phyloP scores from a whole-genome alignment of 1,140 invertebrate genomes.

The Eriosoma lanigerum region DNA sequence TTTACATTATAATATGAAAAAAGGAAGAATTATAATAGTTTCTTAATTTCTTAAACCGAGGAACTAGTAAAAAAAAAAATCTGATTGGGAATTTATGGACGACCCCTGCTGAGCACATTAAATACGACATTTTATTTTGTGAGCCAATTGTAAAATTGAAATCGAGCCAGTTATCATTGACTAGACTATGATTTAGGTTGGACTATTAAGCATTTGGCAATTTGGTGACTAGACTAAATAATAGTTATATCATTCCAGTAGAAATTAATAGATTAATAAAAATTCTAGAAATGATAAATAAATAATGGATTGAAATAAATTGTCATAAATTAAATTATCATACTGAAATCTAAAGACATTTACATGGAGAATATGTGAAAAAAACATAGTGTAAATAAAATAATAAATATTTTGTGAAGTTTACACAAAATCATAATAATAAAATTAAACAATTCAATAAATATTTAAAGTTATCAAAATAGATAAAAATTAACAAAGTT shows the following conservation, averaged over 20 bases:
- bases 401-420: constrained; percentile 20
- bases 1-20: constrained; percentile 29
- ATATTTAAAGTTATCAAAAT: not conserved
- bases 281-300: not conserved
- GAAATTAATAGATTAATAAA: not conserved
- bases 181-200: constrained; percentile 28
- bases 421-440: constrained; percentile 24
- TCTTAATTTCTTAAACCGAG: constrained; percentile 27
- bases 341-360: not conserved
- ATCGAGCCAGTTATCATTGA: constrained; percentile 39
- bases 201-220: not conserved
- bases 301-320: not conserved
- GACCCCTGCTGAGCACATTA: constrained; percentile 23
- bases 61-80: constrained; percentile 42
- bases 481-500: not conserved
- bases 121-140: constrained; percentile 19
- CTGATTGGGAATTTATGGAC: not conserved
- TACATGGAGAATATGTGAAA: not conserved
- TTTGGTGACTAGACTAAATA: not conserved
- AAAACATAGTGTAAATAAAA: constrained; percentile 13
- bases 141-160: constrained; percentile 22
- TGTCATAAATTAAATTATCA: not conserved
- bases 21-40: constrained; percentile 28
- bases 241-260: not conserved
- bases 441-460: not conserved